Evolutionary conservation across 2,113 vertebrate species (phyloP).

Genomic region (Plectropomus leopardus): DNA sequence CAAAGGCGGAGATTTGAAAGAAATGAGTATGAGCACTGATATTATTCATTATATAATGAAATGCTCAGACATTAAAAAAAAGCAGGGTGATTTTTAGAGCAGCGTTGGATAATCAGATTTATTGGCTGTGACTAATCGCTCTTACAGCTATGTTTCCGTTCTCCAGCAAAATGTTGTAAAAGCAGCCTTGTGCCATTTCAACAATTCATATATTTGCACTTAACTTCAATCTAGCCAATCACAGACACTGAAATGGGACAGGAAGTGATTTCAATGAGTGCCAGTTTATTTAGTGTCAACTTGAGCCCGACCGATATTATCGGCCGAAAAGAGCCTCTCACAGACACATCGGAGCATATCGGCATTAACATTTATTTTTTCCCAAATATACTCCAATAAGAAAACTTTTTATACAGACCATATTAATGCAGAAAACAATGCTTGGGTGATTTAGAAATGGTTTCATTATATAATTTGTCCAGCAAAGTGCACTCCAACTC

Average conservation of each 20-base stretch:
- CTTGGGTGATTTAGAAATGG: no score
- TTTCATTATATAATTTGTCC: no score
- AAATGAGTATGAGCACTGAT: neutral
- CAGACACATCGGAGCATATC: no score
- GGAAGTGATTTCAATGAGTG: no score
- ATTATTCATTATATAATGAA: slow-evolving; percentile 7
- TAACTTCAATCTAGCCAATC: slow-evolving; percentile 53
- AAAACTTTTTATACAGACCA: no score
- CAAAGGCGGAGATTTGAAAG: neutral
- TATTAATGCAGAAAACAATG: no score
- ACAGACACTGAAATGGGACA: neutral
- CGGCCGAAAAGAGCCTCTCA: no score
- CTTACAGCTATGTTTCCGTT: neutral
- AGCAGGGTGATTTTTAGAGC: neutral
- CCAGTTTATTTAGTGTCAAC: no score
- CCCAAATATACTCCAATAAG: no score
- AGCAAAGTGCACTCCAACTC: no score
- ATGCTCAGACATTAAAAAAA: slow-evolving; percentile 4
- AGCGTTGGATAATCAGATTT: slow-evolving; percentile 13
- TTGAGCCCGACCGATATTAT: no score
- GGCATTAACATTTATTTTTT: no score
- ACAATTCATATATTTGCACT: slow-evolving; percentile 55
- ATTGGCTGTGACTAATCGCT: slow-evolving; percentile 40
- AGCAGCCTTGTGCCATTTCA: slow-evolving; percentile 19
- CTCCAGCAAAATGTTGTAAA: slow-evolving; percentile 1